phyloP scores from a whole-genome alignment of 2,113 vertebrate genomes.

The Acanthisitta chloris region DNA sequence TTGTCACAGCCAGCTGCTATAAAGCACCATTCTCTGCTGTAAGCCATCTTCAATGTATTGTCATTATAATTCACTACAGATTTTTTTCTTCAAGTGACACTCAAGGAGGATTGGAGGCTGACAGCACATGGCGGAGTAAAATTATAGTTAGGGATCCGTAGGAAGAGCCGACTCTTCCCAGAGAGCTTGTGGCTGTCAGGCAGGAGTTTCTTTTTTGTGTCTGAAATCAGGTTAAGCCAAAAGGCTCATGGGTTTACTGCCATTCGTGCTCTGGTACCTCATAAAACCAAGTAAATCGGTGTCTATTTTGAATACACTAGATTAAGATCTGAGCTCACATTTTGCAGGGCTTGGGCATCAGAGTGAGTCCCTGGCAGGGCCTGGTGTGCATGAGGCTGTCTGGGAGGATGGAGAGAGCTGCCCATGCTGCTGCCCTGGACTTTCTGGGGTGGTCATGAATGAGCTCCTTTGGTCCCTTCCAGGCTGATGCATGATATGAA shows the following conservation, averaged over 20 bases:
- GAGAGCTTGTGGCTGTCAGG: neutral
- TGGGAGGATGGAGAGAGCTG: neutral
- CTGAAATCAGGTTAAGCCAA: conserved; percentile 26
- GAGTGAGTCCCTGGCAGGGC: neutral
- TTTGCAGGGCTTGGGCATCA: neutral
- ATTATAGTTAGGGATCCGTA: neutral
- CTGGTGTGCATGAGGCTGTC: neutral
- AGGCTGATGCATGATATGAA: neutral
- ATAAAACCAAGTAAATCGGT: neutral
- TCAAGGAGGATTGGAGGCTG: neutral
- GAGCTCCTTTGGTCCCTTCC: neutral
- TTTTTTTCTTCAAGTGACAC: neutral
- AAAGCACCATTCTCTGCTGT: neutral
- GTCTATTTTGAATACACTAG: neutral
- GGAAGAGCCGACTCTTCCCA: neutral
- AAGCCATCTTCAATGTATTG: conserved; percentile 16
- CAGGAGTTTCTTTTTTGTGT: neutral
- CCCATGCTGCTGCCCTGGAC: accelerated
- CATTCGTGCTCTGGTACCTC: neutral
- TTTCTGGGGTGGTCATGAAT: neutral
- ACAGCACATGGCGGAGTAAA: conserved; percentile 34
- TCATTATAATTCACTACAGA: conserved; percentile 30
- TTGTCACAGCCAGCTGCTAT: conserved; percentile 20
- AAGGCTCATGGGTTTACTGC: conserved; percentile 10
- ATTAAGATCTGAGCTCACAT: neutral